Evolutionary conservation across 2,888 invertebrate genomes (phyloP).

Genomic region (Pharmacophagus antenor): DNA sequence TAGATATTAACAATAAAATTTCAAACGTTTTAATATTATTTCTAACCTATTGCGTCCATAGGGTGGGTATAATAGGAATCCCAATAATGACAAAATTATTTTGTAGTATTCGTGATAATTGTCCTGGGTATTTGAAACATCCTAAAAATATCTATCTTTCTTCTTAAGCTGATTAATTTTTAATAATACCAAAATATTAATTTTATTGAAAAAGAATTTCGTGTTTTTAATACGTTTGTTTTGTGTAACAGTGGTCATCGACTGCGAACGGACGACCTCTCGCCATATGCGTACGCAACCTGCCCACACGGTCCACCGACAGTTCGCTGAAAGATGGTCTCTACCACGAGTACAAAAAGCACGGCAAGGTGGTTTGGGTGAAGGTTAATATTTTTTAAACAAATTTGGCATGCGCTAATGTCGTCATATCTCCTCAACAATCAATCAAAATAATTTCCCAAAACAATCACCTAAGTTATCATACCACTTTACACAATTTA

Average conservation of each 20-base stretch:
- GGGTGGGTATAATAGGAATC: too few species aligned
- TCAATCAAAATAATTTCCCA: background rate
- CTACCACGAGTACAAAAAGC: conserved; percentile 99
- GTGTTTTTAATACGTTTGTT: conserved; percentile 3
- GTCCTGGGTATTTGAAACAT: too few species aligned
- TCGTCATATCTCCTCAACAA: background rate
- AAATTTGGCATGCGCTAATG: background rate
- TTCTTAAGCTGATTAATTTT: too few species aligned
- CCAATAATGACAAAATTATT: too few species aligned
- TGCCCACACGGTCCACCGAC: conserved; percentile 94
- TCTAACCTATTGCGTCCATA: too few species aligned
- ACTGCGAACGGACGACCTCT: conserved; percentile 87
- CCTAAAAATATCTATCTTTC: too few species aligned
- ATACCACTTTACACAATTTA: background rate
- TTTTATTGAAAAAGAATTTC: background rate
- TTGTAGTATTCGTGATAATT: too few species aligned
- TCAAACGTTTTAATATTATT: too few species aligned
- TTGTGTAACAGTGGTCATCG: conserved; percentile 73
- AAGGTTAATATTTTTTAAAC: conserved; percentile 61
- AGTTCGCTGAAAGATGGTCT: conserved; percentile 98
- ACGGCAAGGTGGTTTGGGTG: conserved; percentile 98
- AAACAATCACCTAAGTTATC: background rate
- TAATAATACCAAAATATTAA: background rate
- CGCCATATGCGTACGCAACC: conserved; percentile 94
- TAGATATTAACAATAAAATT: too few species aligned